phyloP scores from a whole-genome alignment of 2,888 invertebrate species.

The Pachymerium ferrugineum region DNA sequence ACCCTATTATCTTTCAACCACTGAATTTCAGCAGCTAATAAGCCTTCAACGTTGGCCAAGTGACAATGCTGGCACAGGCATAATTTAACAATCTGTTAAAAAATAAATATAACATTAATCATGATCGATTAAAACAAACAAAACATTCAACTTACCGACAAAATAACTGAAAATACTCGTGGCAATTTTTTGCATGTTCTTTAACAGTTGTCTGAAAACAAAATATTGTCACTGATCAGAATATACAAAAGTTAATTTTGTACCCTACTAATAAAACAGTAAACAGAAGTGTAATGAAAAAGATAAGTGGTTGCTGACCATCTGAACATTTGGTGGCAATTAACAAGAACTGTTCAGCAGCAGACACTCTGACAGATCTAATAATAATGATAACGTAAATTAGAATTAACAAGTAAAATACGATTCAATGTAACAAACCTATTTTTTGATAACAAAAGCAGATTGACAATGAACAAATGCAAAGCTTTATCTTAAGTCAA shows the following conservation, averaged over 20 bases:
- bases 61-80: slow-evolving; percentile 61
- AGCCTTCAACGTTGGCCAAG: slow-evolving; percentile 63
- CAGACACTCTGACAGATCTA: slow-evolving; percentile 63
- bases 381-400: no score
- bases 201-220: slow-evolving; percentile 56
- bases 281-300: slow-evolving; percentile 62
- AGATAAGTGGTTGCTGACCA: slow-evolving; percentile 57
- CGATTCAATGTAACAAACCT: slow-evolving; percentile 42
- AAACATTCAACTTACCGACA: slow-evolving; percentile 36
- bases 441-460: slow-evolving; percentile 72
- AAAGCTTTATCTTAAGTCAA: slow-evolving; percentile 75
- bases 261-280: slow-evolving; percentile 52
- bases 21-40: slow-evolving; percentile 65
- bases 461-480: slow-evolving; percentile 81
- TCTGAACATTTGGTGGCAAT: slow-evolving; percentile 75
- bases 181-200: slow-evolving; percentile 65
- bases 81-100: slow-evolving; percentile 63
- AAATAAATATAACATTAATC: slow-evolving; percentile 20
- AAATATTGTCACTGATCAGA: not conserved
- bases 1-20: slow-evolving; percentile 66
- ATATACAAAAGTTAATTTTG: not conserved
- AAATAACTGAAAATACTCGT: slow-evolving; percentile 65
- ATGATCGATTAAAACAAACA: not conserved
- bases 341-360: slow-evolving; percentile 75
- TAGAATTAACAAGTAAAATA: no score